Base-by-base conservation (phyloP, 1,140 invertebrate species). In the Chironomus tepperi region DNA sequence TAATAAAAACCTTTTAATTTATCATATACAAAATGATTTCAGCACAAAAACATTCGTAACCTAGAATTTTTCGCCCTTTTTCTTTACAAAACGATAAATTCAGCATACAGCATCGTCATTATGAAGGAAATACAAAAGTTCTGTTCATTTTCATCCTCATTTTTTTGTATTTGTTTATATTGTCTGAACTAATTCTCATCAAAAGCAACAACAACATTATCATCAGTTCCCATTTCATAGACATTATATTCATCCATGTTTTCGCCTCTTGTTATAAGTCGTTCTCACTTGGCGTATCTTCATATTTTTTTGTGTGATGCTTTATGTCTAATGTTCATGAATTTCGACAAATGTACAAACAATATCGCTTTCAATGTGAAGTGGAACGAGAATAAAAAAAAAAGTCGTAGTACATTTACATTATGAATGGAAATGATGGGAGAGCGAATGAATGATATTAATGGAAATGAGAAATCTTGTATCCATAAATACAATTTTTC, bases 311-410 rank as follows among this genome's bases (percentile, higher is more conserved):
- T 34, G 1, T 34, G 24, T 34, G 24, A 34, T 34, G 24, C 24
- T 57, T 57, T n/a, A 8, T 57, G 12, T 57, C 15, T 57, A n/a
- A 57, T 57, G 47, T n/a, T 57, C 47, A 57, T 57, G 47, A 57
- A 57, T 57, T 57, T 57, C 12, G 47, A 57, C 47, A 57, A 57
- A 57, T 57, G 47, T n/a, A 57, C 47, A 57, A 57, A 57, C 47
- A 57, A 47, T 15, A 47, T 57, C 12, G 47, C 47, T 57, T 57
- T 12, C n/a, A n/a, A 15, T 12, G 12, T 57, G 47, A 57, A 57
- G 47, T n/a, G 47, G 47, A 57, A n/a, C 47, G n/a, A 57, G n/a
- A 57, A n/a, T n/a, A n/a, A n/a, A n/a, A n/a, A n/a, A n/a, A n/a
- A n/a, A 57, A 12, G 12, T 57, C n/a, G 12, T 57, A n/a, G 12